phyloP scores from a whole-genome alignment of 2,888 invertebrate species.

The Heteromurus nitidus region DNA sequence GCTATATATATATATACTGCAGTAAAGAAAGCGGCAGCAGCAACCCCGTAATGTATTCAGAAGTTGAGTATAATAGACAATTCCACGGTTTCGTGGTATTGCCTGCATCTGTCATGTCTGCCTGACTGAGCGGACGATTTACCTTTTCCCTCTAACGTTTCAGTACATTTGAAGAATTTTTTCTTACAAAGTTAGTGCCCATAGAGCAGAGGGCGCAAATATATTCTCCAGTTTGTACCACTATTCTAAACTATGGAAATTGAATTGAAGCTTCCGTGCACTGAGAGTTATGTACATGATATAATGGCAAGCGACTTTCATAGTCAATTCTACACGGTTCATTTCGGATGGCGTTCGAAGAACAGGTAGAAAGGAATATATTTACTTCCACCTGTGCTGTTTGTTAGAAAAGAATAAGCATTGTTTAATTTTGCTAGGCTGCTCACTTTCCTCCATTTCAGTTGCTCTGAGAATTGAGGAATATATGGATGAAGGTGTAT shows the following conservation, averaged over 20 bases:
- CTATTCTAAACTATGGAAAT: not conserved
- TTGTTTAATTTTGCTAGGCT: too few species aligned
- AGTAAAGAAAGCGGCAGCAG: slow-evolving; percentile 32
- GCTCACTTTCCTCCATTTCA: too few species aligned
- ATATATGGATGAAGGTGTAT: not conserved
- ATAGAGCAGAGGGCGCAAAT: too few species aligned
- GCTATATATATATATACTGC: not conserved
- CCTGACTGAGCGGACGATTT: slow-evolving; percentile 44
- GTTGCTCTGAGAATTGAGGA: not conserved
- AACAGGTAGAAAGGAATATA: not conserved
- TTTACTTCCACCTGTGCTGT: slow-evolving; percentile 4
- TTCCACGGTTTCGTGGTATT: slow-evolving; percentile 47
- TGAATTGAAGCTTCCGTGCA: not conserved
- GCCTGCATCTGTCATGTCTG: slow-evolving; percentile 61
- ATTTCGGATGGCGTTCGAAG: not conserved
- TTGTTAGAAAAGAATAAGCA: not conserved
- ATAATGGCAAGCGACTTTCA: not conserved
- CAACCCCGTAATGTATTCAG: slow-evolving; percentile 52
- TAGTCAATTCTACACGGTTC: not conserved
- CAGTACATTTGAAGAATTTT: not conserved
- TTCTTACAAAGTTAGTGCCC: too few species aligned
- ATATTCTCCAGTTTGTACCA: not conserved
- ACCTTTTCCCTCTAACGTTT: slow-evolving; percentile 32
- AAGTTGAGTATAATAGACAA: slow-evolving; percentile 32
- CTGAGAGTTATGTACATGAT: not conserved